A percentile compares a stretch with the other conserved stretches of the same genome.
These are phyloP conservation scores for Propithecus deckenii DNA, from an alignment of 2,797 vertebrate genomes.

Conservation along the genomic window DNA sequence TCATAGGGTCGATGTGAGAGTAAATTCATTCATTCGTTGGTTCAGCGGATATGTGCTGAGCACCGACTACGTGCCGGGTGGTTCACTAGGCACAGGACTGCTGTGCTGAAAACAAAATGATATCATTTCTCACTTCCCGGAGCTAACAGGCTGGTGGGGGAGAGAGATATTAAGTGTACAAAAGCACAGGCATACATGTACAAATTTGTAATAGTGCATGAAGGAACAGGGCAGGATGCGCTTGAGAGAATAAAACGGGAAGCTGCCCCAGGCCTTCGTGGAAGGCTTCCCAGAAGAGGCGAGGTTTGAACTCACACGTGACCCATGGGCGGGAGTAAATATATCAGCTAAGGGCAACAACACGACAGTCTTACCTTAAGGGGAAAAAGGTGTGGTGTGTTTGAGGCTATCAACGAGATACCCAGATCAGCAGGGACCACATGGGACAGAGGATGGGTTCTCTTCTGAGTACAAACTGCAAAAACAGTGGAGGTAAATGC, in stretches of 20 bases:
- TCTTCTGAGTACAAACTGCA: background rate
- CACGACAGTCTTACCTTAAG: background rate
- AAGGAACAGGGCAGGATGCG: accelerated
- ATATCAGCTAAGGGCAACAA: background rate
- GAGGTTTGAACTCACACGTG: background rate
- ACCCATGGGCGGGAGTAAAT: background rate
- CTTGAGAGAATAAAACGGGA: background rate
- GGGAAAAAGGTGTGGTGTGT: background rate
- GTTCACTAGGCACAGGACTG: background rate
- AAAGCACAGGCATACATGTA: background rate
- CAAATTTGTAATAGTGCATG: accelerated
- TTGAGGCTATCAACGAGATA: background rate
- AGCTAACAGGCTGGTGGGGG: background rate
- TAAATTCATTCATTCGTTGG: background rate
- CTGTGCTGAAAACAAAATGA: background rate
- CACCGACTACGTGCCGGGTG: background rate
- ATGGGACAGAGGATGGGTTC: background rate
- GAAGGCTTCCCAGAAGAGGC: background rate
- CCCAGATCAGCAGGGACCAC: background rate
- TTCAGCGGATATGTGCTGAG: background rate
- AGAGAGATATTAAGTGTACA: background rate
- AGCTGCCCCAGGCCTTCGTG: too few species aligned
- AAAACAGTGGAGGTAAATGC: background rate
- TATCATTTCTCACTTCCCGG: background rate
- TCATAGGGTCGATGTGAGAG: background rate